phyloP scores from a whole-genome alignment of 2,888 invertebrate genomes.

The Cryptocephalus moraei region DNA sequence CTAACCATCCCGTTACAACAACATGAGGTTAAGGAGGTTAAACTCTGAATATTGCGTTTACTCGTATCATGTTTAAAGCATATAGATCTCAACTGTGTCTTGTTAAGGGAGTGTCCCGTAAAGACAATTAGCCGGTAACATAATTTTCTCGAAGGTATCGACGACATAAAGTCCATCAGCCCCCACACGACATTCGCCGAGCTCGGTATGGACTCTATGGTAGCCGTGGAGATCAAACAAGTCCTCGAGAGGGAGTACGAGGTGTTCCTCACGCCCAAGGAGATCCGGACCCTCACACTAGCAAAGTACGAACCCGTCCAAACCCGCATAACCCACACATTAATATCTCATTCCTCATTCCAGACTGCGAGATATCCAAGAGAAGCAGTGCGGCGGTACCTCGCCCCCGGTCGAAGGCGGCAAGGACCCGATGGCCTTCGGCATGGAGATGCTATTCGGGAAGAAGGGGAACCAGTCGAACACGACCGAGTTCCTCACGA shows the following conservation, averaged over 20 bases:
- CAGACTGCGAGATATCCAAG: constrained; percentile 45
- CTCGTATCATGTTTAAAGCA: too few relatives aligned
- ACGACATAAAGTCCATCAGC: constrained; percentile 57
- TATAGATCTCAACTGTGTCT: too few relatives aligned
- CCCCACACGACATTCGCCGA: constrained; percentile 71
- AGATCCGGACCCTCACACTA: constrained; percentile 73
- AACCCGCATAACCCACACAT: background rate
- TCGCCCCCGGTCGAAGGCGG: constrained; percentile 34
- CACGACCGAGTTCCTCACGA: background rate
- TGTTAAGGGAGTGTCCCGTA: too few relatives aligned
- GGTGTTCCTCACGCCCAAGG: constrained; percentile 73
- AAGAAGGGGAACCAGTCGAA: constrained; percentile 49
- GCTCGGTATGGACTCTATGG: constrained; percentile 93
- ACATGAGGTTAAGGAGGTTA: too few relatives aligned
- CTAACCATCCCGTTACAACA: too few relatives aligned
- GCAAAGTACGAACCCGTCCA: constrained; percentile 40
- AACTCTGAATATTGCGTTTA: too few relatives aligned
- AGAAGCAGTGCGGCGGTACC: constrained; percentile 31
- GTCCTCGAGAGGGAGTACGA: constrained; percentile 83
- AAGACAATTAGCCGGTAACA: too few relatives aligned
- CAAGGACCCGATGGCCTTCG: constrained; percentile 20
- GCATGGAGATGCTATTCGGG: constrained; percentile 48
- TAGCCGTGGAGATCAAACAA: constrained; percentile 94
- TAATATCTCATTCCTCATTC: background rate
- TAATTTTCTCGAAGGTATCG: constrained; percentile 6